Conservation (phyloP, 2,888 invertebrate genomes). For the Salticus scenicus region DNA sequence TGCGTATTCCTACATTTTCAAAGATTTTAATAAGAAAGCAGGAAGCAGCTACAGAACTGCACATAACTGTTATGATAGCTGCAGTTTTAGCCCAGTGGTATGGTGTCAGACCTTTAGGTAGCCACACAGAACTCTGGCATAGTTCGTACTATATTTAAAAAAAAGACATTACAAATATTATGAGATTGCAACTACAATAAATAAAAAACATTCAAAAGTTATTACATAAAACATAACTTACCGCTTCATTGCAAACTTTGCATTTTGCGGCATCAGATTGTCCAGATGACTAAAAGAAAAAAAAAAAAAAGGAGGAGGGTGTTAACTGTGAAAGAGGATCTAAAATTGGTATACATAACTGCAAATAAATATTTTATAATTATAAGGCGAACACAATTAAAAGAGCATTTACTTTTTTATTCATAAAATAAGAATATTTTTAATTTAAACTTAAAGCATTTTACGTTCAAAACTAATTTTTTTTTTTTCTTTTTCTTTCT, state of each 20-base stretch:
- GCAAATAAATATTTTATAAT: too few relatives aligned
- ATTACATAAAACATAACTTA: constrained; percentile 31
- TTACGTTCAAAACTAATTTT: too few relatives aligned
- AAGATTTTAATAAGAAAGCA: constrained; percentile 88
- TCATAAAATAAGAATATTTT: too few relatives aligned
- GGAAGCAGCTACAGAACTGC: constrained; percentile 84
- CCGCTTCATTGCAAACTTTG: constrained; percentile 86
- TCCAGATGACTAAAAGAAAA: constrained; percentile 59
- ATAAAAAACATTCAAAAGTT: background rate
- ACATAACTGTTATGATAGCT: constrained; percentile 86
- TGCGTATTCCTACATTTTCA: constrained; percentile 85
- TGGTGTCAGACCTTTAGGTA: constrained; percentile 79
- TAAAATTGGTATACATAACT: too few relatives aligned
- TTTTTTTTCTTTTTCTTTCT: too few relatives aligned
- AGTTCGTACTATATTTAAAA: constrained; percentile 67
- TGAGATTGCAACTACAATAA: background rate
- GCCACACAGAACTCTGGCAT: constrained; percentile 71
- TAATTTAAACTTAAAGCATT: too few relatives aligned
- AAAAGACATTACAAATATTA: background rate
- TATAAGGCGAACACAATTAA: too few relatives aligned
- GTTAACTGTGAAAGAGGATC: background rate
- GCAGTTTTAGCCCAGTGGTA: constrained; percentile 90
- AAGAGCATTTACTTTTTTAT: too few relatives aligned
- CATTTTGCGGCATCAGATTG: constrained; percentile 84
- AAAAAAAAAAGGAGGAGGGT: background rate